Evolutionary conservation across 2,113 vertebrate genomes (phyloP).

Genomic region (Cervus canadensis): DNA sequence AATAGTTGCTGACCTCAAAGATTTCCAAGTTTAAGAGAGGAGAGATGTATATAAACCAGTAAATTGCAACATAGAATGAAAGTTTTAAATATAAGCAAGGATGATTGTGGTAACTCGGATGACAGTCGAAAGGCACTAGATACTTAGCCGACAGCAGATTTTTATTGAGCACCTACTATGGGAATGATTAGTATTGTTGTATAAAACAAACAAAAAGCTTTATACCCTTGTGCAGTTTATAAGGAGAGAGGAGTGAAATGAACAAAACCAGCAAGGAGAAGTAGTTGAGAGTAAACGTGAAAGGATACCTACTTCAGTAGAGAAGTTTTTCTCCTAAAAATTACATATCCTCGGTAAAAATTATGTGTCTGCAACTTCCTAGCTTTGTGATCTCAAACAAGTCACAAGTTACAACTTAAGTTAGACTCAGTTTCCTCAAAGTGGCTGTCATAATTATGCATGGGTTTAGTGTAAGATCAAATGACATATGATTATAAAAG

Average conservation of each 20-base stretch:
- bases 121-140: background rate
- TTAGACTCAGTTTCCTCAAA: background rate
- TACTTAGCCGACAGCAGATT: background rate
- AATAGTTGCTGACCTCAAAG: background rate
- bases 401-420: background rate
- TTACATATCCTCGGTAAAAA: background rate
- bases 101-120: background rate
- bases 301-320: background rate
- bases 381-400: background rate
- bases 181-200: background rate
- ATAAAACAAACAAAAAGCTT: background rate
- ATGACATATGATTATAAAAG: background rate
- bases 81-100: background rate
- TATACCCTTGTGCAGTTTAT: background rate
- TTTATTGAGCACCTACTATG: background rate
- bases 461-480: background rate
- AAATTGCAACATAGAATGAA: background rate
- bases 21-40: background rate
- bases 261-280: background rate
- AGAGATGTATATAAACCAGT: background rate
- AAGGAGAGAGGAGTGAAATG: background rate
- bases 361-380: background rate
- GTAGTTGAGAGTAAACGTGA: background rate
- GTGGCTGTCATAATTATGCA: background rate
- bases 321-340: background rate